Evolutionary conservation across 2,113 vertebrate species (phyloP).

Genomic region (Plectropomus leopardus): DNA sequence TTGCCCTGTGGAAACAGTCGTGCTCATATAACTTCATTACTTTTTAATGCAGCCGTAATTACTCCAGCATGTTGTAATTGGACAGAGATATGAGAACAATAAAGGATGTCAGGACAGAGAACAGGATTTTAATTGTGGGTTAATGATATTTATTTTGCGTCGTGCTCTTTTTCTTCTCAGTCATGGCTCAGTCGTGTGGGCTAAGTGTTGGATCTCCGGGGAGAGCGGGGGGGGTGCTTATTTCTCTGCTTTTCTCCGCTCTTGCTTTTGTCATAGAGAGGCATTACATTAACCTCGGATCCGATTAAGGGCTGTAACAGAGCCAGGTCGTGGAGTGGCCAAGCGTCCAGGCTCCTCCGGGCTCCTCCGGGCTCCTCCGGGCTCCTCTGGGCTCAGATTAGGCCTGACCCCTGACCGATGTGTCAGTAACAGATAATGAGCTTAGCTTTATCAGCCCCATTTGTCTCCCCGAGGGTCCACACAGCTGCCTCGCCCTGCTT

Average conservation of each 20-base stretch:
- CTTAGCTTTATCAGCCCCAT: conserved; percentile 70
- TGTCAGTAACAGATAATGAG: conserved; percentile 77
- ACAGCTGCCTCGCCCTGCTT: conserved; percentile 2
- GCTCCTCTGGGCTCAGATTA: conserved; percentile 68
- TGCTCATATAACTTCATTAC: conserved; percentile 87
- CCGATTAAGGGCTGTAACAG: conserved; percentile 69
- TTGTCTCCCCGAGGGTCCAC: conserved; percentile 52
- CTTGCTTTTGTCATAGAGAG: conserved; percentile 61
- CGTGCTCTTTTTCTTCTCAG: conserved; percentile 69
- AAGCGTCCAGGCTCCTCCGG: conserved; percentile 55
- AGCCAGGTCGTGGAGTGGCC: conserved; percentile 53
- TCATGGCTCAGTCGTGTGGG: conserved; percentile 70
- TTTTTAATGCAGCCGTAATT: conserved; percentile 87
- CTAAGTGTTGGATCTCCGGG: conserved; percentile 67
- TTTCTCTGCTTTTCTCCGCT: conserved; percentile 33
- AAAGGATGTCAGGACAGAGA: conserved; percentile 81
- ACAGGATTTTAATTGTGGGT: conserved; percentile 85
- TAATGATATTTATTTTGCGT: conserved; percentile 87
- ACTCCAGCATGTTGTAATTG: conserved; percentile 83
- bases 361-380: conserved; percentile 56
- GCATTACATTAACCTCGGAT: conserved; percentile 72
- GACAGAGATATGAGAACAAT: conserved; percentile 82
- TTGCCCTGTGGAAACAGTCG: conserved; percentile 75
- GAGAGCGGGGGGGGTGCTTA: conserved; percentile 39
- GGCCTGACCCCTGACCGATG: conserved; percentile 68